Conservation (phyloP, 2,888 invertebrate genomes). For the Limnephilus marmoratus region DNA sequence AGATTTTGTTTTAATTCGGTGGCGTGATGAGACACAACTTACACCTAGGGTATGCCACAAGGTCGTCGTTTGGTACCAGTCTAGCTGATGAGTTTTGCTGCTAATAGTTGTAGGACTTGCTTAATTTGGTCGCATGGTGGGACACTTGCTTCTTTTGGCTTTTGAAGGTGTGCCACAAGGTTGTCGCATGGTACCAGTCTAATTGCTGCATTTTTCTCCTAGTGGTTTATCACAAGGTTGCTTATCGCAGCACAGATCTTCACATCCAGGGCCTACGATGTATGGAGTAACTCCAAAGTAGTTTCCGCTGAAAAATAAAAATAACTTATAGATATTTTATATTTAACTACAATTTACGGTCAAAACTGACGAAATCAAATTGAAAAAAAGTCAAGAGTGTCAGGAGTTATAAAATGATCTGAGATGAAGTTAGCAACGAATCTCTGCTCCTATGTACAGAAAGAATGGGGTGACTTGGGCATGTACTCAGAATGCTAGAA, state of each 20-base stretch:
- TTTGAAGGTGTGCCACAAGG: too few species aligned
- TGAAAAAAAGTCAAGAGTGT: too few species aligned
- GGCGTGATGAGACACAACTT: too few species aligned
- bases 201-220: conserved; percentile 42
- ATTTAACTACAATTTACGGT: too few species aligned
- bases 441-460: too few species aligned
- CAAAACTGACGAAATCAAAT: too few species aligned
- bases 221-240: conserved; percentile 45
- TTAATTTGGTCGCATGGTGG: background rate
- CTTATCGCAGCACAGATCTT: conserved; percentile 62
- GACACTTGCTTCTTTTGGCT: background rate
- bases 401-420: too few species aligned
- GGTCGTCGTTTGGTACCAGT: background rate
- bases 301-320: conserved; percentile 65
- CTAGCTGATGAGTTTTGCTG: background rate
- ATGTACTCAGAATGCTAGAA: too few species aligned
- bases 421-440: too few species aligned
- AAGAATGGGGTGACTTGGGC: too few species aligned
- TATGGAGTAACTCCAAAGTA: conserved; percentile 64
- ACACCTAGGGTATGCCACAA: too few species aligned
- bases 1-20: too few species aligned
- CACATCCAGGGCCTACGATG: conserved; percentile 62
- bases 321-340: background rate
- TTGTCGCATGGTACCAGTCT: background rate
- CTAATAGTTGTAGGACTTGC: background rate